A percentile compares a stretch with the other conserved stretches of the same genome.
These are phyloP conservation scores for Porites australiensis DNA, from an alignment of 64 coral and sea anemone species.

Conservation along the genomic window DNA sequence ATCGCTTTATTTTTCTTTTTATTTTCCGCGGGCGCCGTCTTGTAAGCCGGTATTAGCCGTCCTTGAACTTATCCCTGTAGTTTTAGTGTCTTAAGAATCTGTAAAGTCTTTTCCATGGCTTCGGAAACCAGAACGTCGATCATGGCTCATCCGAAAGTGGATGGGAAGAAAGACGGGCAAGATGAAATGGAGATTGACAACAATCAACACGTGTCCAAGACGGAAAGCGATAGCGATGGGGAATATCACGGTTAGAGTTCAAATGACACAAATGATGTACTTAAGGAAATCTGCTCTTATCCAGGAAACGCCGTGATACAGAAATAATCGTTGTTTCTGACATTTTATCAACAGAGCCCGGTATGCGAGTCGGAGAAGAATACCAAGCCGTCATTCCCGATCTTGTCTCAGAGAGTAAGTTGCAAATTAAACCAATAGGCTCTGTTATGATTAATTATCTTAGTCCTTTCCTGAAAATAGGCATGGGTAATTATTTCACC, in stretches of 20 bases:
- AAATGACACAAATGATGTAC: neutral
- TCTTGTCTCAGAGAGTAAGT: conserved; percentile 62
- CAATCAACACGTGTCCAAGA: conserved; percentile 68
- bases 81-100: neutral
- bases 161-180: conserved; percentile 73
- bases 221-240: conserved; percentile 70
- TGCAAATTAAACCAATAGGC: neutral
- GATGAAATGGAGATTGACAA: conserved; percentile 68
- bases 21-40: conserved; percentile 12
- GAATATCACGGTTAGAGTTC: conserved; percentile 77
- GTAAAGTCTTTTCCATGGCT: conserved; percentile 46
- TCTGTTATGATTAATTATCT: conserved; percentile 3
- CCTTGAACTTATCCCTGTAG: neutral
- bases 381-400: conserved; percentile 82
- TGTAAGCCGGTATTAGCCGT: neutral
- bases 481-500: neutral
- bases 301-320: neutral
- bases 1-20: conserved; percentile 39
- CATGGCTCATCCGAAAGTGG: conserved; percentile 62
- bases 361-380: conserved; percentile 86
- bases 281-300: neutral
- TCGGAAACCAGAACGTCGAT: conserved; percentile 59
- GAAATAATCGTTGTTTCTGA: neutral
- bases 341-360: conserved; percentile 66
- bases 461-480: neutral